These are phyloP conservation scores for Planiliza haematocheilus DNA, from an alignment of 2,113 vertebrate genomes.

Conservation along the genomic window DNA sequence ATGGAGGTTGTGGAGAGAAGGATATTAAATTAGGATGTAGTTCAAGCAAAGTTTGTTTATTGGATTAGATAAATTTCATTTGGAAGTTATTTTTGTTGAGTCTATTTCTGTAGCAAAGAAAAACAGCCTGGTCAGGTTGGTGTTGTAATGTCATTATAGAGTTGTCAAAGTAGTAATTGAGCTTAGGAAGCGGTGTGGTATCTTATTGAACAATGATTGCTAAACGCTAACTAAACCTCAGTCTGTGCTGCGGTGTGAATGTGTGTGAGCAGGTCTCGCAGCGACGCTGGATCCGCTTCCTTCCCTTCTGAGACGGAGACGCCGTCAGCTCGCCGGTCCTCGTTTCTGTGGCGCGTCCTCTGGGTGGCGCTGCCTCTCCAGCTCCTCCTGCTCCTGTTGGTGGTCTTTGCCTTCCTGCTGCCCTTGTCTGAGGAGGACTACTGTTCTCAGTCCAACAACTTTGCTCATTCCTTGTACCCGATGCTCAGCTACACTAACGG, in stretches of 20 bases:
- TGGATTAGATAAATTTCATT: conserved; percentile 31
- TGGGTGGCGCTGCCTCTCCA: conserved; percentile 92
- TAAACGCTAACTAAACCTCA: conserved; percentile 13
- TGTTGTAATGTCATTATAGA: not conserved
- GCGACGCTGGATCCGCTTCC: conserved; percentile 94
- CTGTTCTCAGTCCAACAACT: conserved; percentile 93
- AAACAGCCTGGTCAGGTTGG: not conserved
- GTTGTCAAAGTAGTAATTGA: conserved; percentile 7
- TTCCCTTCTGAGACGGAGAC: conserved; percentile 90
- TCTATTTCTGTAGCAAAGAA: conserved; percentile 21
- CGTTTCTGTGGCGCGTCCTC: conserved; percentile 89
- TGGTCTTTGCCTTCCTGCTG: conserved; percentile 90
- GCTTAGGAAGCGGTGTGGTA: not conserved
- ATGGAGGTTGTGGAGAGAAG: not conserved
- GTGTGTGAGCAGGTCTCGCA: conserved; percentile 87
- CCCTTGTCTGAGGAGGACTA: conserved; percentile 91
- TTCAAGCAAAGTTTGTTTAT: conserved; percentile 11
- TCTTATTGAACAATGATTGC: not conserved
- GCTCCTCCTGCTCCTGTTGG: conserved; percentile 89
- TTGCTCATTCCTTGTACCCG: conserved; percentile 93
- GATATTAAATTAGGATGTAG: conserved; percentile 18
- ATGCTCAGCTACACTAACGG: conserved; percentile 96
- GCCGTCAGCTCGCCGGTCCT: not conserved
- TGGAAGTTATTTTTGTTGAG: not conserved
- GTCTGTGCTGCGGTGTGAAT: conserved; percentile 49